Conservation (phyloP, 2,113 vertebrate species). For the Ceyx margarethae region DNA sequence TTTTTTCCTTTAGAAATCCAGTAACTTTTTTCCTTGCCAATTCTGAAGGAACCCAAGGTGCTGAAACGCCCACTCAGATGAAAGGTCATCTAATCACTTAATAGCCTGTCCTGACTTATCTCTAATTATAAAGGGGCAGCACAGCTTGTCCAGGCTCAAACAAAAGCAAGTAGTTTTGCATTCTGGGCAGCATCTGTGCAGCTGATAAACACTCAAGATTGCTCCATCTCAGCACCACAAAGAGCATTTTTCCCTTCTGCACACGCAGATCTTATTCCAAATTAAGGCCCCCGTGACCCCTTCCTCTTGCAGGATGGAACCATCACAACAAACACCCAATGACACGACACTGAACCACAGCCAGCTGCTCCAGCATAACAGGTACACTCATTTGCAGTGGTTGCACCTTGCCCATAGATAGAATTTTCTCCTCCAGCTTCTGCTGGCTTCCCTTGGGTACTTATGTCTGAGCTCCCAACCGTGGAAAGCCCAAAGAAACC, state of each 20-base stretch:
- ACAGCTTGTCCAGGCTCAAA: not conserved
- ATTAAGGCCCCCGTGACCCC: fast-evolving
- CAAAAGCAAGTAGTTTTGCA: not conserved
- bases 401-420: not conserved
- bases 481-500: not conserved
- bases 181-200: not conserved
- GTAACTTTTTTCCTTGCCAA: not conserved
- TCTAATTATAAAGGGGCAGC: not conserved
- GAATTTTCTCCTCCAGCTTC: not conserved
- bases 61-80: not conserved
- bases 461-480: not conserved
- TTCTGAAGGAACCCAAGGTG: not conserved
- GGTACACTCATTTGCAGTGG: not conserved
- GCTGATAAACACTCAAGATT: not conserved
- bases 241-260: not conserved
- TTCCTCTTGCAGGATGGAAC: not conserved
- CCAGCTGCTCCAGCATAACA: not conserved
- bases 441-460: not conserved
- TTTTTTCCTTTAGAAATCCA: not conserved
- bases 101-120: not conserved
- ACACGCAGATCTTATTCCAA: not conserved
- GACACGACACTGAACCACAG: fast-evolving
- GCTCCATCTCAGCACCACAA: not conserved
- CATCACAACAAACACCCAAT: not conserved
- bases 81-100: not conserved